Conservation (phyloP, 2,888 invertebrate species). For the Eristalis pertinax region DNA sequence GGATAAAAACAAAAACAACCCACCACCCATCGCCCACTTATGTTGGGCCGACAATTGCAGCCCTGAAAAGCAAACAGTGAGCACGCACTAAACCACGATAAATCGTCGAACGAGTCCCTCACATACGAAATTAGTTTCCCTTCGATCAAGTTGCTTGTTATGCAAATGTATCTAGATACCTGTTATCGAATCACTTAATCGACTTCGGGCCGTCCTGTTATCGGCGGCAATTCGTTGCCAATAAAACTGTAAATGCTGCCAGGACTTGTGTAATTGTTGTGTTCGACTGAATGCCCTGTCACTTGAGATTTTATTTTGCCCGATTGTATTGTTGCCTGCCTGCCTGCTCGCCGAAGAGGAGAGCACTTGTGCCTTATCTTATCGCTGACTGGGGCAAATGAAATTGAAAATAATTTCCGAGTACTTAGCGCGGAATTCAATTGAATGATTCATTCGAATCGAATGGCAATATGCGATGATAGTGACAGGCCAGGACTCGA, state of each 20-base stretch:
- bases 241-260: slow-evolving; percentile 63
- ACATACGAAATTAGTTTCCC: slow-evolving; percentile 33
- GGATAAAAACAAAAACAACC: slow-evolving; percentile 10
- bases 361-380: slow-evolving; percentile 31
- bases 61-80: slow-evolving; percentile 5
- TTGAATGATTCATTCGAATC: slow-evolving; percentile 43
- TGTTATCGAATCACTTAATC: slow-evolving; percentile 40
- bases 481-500: slow-evolving; percentile 1
- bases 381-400: slow-evolving; percentile 13
- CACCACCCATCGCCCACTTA: slow-evolving; percentile 18
- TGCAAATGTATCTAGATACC: slow-evolving; percentile 47
- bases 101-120: slow-evolving; percentile 16
- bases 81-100: slow-evolving; percentile 21
- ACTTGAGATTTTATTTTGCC: slow-evolving; percentile 45
- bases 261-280: slow-evolving; percentile 63
- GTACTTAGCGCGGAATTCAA: slow-evolving; percentile 22
- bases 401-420: slow-evolving; percentile 51
- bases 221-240: slow-evolving; percentile 49
- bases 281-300: slow-evolving; percentile 55
- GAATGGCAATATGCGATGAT: background rate
- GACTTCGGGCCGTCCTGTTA: background rate
- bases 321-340: slow-evolving; percentile 37
- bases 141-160: slow-evolving; percentile 17
- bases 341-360: background rate
- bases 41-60: slow-evolving; percentile 21